Conservation (phyloP, 2,888 invertebrate genomes). For the Athetis lepigone region DNA sequence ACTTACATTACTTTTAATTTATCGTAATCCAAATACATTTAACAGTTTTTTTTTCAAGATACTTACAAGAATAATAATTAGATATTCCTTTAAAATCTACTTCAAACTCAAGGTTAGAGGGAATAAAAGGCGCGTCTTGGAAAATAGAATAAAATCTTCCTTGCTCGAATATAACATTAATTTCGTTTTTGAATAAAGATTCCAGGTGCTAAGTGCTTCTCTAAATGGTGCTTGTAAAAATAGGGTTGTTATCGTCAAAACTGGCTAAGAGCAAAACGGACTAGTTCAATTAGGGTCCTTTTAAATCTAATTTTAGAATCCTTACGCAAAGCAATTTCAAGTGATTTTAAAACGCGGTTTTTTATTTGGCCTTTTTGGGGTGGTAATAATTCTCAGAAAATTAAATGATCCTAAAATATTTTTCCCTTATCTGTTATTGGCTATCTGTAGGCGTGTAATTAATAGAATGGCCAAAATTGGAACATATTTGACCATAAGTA, state of each 20-base stretch:
- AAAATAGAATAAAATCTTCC: slow-evolving; percentile 30
- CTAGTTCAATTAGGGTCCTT: neutral
- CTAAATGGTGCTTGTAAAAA: slow-evolving; percentile 46
- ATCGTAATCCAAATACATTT: too few relatives aligned
- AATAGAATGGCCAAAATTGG: too few relatives aligned
- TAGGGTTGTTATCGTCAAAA: slow-evolving; percentile 38
- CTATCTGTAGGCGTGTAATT: too few relatives aligned
- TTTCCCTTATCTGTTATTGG: too few relatives aligned
- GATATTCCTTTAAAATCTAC: slow-evolving; percentile 3
- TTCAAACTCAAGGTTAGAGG: slow-evolving; percentile 30
- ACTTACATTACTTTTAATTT: too few relatives aligned
- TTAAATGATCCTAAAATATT: too few relatives aligned
- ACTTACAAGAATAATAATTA: slow-evolving; percentile 22
- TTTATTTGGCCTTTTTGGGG: too few relatives aligned
- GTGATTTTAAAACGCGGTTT: neutral
- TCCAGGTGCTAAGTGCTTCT: slow-evolving; percentile 52
- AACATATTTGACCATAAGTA: too few relatives aligned
- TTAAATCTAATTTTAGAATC: too few relatives aligned
- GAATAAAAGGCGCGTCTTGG: slow-evolving; percentile 23
- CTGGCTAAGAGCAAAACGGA: neutral
- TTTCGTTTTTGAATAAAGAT: slow-evolving; percentile 42
- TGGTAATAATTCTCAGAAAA: too few relatives aligned
- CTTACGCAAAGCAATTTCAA: neutral
- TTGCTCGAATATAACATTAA: slow-evolving; percentile 29
- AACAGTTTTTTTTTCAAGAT: neutral